These are phyloP conservation scores for Metacarcinus magister DNA, from an alignment of 2,888 invertebrate species.

Conservation along the genomic window DNA sequence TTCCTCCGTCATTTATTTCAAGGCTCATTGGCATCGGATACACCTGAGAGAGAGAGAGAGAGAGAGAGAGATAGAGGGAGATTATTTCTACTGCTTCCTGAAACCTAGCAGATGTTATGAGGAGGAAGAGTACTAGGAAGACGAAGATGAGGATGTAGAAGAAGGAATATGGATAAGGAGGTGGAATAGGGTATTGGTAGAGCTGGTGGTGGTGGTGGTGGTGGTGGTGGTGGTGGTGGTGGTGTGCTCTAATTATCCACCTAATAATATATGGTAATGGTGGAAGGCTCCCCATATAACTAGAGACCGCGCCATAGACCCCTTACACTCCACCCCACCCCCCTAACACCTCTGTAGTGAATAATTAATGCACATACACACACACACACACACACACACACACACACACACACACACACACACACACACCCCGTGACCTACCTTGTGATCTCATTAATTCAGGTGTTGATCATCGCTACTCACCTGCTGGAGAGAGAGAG, in stretches of 20 bases:
- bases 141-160: background rate
- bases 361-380: slow-evolving; percentile 29
- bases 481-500: background rate
- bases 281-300: background rate
- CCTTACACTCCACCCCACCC: background rate
- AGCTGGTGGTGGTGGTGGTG: background rate
- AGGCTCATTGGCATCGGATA: background rate
- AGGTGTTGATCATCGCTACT: background rate
- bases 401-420: slow-evolving; percentile 46
- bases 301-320: background rate
- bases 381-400: slow-evolving; percentile 48
- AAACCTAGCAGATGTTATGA: background rate
- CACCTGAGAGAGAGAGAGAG: slow-evolving; percentile 37
- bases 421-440: background rate
- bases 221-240: background rate
- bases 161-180: background rate
- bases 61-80: slow-evolving; percentile 39
- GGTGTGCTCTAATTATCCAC: background rate
- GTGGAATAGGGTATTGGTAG: background rate
- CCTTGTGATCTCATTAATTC: background rate
- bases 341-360: background rate
- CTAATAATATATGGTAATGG: slow-evolving; percentile 44
- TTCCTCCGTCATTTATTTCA: background rate
- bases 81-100: background rate
- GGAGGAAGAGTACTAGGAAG: background rate